A percentile compares a stretch with the other conserved stretches of the same genome.
phyloP scores from a whole-genome alignment of 1,140 invertebrate genomes.

The Trypoxylus dichotomus region DNA sequence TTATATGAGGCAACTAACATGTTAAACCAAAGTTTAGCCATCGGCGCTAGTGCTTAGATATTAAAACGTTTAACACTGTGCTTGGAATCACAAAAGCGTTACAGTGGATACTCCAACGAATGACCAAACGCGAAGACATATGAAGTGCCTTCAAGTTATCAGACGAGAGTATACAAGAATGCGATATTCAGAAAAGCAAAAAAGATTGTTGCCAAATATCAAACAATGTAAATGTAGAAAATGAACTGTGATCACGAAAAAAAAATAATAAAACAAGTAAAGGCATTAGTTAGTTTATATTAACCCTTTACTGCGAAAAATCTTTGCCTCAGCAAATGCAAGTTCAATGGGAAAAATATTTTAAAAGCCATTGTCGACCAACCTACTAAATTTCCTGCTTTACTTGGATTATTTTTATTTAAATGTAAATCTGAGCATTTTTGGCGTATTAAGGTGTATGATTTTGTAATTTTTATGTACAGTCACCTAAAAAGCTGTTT shows the following conservation, averaged over 20 bases:
- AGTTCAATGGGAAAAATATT: too few species aligned
- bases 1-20: slow-evolving; percentile 21
- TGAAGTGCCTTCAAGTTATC: slow-evolving; percentile 17
- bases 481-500: too few species aligned
- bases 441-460: too few species aligned
- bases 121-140: slow-evolving; percentile 1
- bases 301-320: slow-evolving; percentile 6
- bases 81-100: neutral
- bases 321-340: too few species aligned
- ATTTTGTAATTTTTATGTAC: too few species aligned
- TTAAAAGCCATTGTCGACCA: too few species aligned
- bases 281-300: neutral
- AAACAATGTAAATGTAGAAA: slow-evolving; percentile 9
- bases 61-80: neutral
- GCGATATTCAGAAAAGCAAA: neutral
- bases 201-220: slow-evolving; percentile 18
- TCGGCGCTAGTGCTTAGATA: neutral
- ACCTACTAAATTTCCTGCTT: too few species aligned
- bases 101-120: neutral
- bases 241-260: slow-evolving; percentile 6
- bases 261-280: neutral
- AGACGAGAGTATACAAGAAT: slow-evolving; percentile 10
- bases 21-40: slow-evolving; percentile 4
- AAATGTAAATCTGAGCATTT: too few species aligned
- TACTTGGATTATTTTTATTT: too few species aligned